Conservation (phyloP, 2,113 vertebrate genomes). For the Tetrax tetrax region DNA sequence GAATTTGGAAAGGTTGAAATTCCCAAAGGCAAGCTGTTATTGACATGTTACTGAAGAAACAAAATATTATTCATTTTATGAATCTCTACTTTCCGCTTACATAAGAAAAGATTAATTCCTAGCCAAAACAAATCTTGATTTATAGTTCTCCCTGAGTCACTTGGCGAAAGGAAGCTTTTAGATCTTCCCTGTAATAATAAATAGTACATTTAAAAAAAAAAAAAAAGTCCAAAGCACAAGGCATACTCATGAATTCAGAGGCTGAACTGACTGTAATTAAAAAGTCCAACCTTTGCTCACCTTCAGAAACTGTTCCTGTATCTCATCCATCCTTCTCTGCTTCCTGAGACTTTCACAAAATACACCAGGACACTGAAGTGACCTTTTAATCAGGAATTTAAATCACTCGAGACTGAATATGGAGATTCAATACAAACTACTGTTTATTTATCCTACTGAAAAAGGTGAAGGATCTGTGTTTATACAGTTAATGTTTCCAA, state of each 20-base stretch:
- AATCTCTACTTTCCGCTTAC: background rate
- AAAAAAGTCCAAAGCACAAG: background rate
- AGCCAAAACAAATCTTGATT: background rate
- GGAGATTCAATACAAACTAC: background rate
- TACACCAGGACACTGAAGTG: background rate
- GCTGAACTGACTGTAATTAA: background rate
- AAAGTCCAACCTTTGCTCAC: background rate
- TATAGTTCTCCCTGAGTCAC: background rate
- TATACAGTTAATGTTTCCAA: background rate
- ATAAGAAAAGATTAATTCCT: background rate
- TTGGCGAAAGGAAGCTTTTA: background rate
- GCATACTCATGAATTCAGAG: background rate
- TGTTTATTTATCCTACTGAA: background rate
- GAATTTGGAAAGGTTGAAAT: constrained; percentile 19
- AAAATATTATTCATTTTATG: background rate
- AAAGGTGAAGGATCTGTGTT: background rate
- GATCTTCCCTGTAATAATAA: background rate
- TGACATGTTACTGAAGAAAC: background rate
- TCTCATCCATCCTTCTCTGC: background rate
- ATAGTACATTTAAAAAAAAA: background rate
- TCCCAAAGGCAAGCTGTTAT: constrained; percentile 11
- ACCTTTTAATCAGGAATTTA: background rate
- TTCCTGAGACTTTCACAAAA: background rate
- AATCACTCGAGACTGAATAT: background rate
- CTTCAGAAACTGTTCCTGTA: background rate